Evolutionary conservation across 1,140 invertebrate species (phyloP).

Genomic region (Hormaphis cornu): DNA sequence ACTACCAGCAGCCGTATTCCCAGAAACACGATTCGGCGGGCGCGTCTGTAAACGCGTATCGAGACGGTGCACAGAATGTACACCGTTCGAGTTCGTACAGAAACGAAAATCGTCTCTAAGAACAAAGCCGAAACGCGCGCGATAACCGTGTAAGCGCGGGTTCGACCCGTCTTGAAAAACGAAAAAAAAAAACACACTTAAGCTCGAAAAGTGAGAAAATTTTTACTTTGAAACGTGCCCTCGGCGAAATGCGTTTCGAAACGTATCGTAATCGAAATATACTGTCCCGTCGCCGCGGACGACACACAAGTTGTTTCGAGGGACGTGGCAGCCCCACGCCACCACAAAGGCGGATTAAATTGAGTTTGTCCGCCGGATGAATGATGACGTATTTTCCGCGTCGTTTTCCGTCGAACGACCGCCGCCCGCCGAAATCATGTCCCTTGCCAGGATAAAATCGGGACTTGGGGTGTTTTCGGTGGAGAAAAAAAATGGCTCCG

Average conservation of each 20-base stretch:
- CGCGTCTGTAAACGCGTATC: no score
- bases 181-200: background rate
- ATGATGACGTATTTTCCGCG: constrained; percentile 26
- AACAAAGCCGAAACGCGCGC: no score
- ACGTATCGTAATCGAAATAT: background rate
- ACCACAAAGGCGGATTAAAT: constrained; percentile 24
- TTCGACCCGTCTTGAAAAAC: background rate
- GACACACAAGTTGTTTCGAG: background rate
- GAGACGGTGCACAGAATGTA: no score
- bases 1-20: no score
- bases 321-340: background rate
- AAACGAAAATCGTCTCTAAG: no score
- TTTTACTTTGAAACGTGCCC: background rate
- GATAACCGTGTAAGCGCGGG: no score
- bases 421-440: background rate
- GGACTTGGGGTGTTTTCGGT: background rate
- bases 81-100: no score
- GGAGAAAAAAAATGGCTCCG: no score
- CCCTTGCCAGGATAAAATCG: background rate
- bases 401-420: background rate
- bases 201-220: background rate
- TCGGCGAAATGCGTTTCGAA: background rate
- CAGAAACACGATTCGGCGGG: no score
- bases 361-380: constrained; percentile 20
- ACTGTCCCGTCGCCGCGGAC: background rate